Conservation (phyloP, 1,140 invertebrate species). For the Dendroctonus valens region DNA sequence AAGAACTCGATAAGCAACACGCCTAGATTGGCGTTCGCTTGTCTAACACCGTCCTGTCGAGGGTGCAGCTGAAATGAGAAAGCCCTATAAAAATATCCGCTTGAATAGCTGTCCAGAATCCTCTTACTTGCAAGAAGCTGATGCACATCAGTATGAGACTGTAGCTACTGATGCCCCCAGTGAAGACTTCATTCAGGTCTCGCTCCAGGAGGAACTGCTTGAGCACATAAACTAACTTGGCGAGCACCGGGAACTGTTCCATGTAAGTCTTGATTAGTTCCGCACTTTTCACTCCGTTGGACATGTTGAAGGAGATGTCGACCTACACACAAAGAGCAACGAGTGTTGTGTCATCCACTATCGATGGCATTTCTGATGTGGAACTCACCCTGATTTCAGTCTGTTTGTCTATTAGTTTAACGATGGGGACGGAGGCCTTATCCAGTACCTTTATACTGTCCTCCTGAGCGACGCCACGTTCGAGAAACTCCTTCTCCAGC, state of each 20-base stretch:
- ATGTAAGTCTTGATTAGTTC: constrained; percentile 81
- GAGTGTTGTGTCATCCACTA: background rate
- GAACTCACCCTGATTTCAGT: constrained; percentile 74
- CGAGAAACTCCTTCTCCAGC: constrained; percentile 84
- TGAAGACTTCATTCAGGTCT: constrained; percentile 98
- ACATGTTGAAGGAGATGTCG: constrained; percentile 99
- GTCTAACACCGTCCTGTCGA: constrained; percentile 61
- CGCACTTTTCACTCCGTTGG: constrained; percentile 91
- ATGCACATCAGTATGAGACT: constrained; percentile 98
- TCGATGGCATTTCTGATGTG: background rate
- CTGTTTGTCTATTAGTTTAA: constrained; percentile 93
- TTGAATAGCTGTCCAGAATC: background rate
- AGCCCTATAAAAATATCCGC: no score
- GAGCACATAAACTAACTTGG: constrained; percentile 92
- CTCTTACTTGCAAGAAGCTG: constrained; percentile 83
- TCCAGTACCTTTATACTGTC: constrained; percentile 92
- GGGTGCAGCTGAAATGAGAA: constrained; percentile 62
- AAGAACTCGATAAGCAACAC: constrained; percentile 96
- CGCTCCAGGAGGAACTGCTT: constrained; percentile 97
- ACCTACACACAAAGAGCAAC: constrained; percentile 53
- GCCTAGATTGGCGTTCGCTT: constrained; percentile 75
- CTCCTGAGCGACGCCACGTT: constrained; percentile 83
- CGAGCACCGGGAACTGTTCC: constrained; percentile 76
- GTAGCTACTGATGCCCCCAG: constrained; percentile 98
- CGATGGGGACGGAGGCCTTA: constrained; percentile 96